These are phyloP conservation scores for Catocala sponsa DNA, from an alignment of 2,888 invertebrate genomes.

Conservation along the genomic window DNA sequence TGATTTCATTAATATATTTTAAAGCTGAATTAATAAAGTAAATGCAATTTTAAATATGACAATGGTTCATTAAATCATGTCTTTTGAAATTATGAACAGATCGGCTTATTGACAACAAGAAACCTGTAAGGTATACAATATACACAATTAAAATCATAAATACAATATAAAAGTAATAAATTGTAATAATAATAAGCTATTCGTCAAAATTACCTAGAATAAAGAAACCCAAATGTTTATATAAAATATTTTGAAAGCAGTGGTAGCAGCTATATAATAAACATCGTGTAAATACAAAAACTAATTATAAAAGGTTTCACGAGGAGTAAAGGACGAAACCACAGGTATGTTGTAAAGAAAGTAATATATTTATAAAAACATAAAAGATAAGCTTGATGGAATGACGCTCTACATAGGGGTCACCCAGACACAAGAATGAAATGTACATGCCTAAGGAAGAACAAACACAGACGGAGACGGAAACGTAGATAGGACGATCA, in stretches of 20 bases:
- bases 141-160: constrained; percentile 44
- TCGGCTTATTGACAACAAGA: constrained; percentile 29
- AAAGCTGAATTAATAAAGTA: neutral
- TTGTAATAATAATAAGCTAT: constrained; percentile 40
- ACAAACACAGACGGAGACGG: constrained; percentile 60
- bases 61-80: neutral
- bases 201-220: constrained; percentile 42
- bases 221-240: constrained; percentile 29
- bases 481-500: constrained; percentile 41
- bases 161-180: constrained; percentile 30
- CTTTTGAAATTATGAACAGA: constrained; percentile 24
- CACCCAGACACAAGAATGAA: constrained; percentile 59
- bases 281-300: constrained; percentile 35
- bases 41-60: neutral
- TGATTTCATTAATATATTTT: constrained; percentile 25
- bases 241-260: constrained; percentile 52
- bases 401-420: constrained; percentile 57
- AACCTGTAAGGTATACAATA: constrained; percentile 46
- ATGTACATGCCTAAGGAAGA: constrained; percentile 70
- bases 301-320: constrained; percentile 35
- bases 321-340: constrained; percentile 36
- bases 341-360: constrained; percentile 37
- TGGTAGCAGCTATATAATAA: constrained; percentile 52
- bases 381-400: constrained; percentile 53
- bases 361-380: constrained; percentile 37